Evolutionary conservation across 2,797 vertebrate genomes (phyloP), one percentile per base, ranked within the genome.

Genomic region (Lophotriccus pileatus): DNA sequence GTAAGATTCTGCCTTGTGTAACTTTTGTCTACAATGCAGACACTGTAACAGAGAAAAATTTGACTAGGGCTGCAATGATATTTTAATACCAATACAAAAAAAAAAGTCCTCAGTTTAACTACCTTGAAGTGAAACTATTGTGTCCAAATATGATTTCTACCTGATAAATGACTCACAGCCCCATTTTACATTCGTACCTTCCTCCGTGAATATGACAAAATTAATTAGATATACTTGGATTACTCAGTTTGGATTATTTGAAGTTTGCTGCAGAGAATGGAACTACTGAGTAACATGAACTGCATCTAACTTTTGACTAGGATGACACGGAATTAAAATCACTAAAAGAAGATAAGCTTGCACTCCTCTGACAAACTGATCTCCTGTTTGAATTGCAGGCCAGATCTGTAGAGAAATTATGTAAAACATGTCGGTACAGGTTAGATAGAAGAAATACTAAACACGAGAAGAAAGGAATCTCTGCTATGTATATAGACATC

Each of bases 381-480:
- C 49, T 53, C 63, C 73, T 94, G 91, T 82, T 88, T 89, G 94
- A 76, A 96, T 80, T 82, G 72, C 62, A 93, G 64, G 17, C 14
- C 76, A 60, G 55, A 79, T 16, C 27, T 81, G 41, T 8, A 83
- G 55, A 83, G 46, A 82, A 93, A 73, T 62, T 7, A 75, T 41
- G 34, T 52, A 59, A 70, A 64, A 81, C 2, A 1, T 53, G 47
- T 63, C 39, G 30, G 21, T 56, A 28, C 20, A 27, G 25, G 25
- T 30, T n/a, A 49, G 5, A n/a, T 0, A 39, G 37, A 67, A 79
- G 77, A 87, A 72, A 56, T 44, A 50, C 24, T 49, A n/a, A 23
- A 66, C 4, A 12, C 23, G 30, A 75, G 81, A 92, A 28, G 37
- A 89, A 36, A 83, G 7, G 25, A 52, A n/a, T 66, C 36, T 73